These are phyloP conservation scores for Scaptomyza tumidula DNA, from an alignment of 2,888 invertebrate genomes.

Conservation along the genomic window DNA sequence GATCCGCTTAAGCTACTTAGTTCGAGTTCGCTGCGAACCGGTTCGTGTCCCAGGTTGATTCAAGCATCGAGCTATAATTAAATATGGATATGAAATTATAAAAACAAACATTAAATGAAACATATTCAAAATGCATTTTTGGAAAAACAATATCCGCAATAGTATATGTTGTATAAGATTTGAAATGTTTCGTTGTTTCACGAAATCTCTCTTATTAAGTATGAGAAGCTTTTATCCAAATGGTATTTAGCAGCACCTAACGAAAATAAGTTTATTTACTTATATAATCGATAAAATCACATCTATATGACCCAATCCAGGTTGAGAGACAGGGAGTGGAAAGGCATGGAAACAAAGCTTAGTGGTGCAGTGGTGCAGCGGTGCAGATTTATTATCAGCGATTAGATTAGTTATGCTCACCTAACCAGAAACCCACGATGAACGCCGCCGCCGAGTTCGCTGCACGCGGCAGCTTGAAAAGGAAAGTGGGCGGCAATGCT, in stretches of 20 bases:
- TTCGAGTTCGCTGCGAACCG: neutral
- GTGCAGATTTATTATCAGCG: constrained; percentile 45
- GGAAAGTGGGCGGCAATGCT: constrained; percentile 67
- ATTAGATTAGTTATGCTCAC: constrained; percentile 76
- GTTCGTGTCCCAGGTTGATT: neutral
- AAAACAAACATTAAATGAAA: too few relatives aligned
- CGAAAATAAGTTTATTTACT: too few relatives aligned
- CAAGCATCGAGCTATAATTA: neutral
- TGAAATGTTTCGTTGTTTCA: too few relatives aligned
- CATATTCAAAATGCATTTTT: too few relatives aligned
- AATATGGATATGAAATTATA: neutral
- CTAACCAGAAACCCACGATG: constrained; percentile 56
- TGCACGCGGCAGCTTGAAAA: constrained; percentile 71
- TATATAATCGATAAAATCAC: too few relatives aligned
- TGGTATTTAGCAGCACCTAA: too few relatives aligned
- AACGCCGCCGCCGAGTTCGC: constrained; percentile 19
- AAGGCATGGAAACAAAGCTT: neutral
- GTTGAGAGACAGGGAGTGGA: too few relatives aligned
- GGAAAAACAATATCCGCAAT: too few relatives aligned
- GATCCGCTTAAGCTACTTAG: neutral
- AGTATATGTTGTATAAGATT: too few relatives aligned
- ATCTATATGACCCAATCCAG: too few relatives aligned
- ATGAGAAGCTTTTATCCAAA: too few relatives aligned
- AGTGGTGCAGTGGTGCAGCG: constrained; percentile 2
- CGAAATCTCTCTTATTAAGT: too few relatives aligned